A percentile compares a stretch with the other conserved stretches of the same genome.
phyloP scores from a whole-genome alignment of 2,888 invertebrate genomes.

The Geophilus truncorum region DNA sequence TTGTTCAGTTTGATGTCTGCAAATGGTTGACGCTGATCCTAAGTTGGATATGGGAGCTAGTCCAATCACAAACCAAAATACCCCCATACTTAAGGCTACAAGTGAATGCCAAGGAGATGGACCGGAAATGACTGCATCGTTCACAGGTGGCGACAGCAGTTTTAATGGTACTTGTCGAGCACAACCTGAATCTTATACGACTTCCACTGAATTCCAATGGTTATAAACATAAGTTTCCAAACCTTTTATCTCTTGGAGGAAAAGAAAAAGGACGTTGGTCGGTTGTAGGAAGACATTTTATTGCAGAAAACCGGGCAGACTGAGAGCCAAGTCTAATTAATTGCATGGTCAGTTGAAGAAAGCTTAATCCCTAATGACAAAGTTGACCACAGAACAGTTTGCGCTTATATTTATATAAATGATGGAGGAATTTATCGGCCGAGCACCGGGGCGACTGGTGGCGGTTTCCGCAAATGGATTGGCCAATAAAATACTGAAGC shows the following conservation, averaged over 20 bases:
- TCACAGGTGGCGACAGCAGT: slow-evolving; percentile 5
- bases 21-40: not conserved
- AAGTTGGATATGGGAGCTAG: not conserved
- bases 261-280: not conserved
- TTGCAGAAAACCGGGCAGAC: not conserved
- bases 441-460: slow-evolving; percentile 7
- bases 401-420: slow-evolving; percentile 21
- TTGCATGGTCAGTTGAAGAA: slow-evolving; percentile 6
- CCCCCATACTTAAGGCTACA: not conserved
- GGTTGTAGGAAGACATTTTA: not conserved
- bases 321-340: slow-evolving; percentile 22
- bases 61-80: not conserved
- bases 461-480: slow-evolving; percentile 22
- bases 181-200: not conserved
- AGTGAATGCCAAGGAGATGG: slow-evolving; percentile 21
- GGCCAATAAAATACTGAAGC: not conserved
- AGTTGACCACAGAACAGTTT: slow-evolving; percentile 10
- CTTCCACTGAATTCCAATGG: slow-evolving; percentile 18
- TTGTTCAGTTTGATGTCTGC: not conserved
- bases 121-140: slow-evolving; percentile 27
- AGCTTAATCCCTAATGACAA: slow-evolving; percentile 17
- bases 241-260: not conserved
- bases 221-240: slow-evolving; percentile 23
- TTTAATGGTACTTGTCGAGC: slow-evolving; percentile 14
- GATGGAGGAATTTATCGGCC: slow-evolving; percentile 1